Evolutionary conservation across 2,888 invertebrate genomes (phyloP), one percentile per base, ranked within the genome.

Genomic region (Drosophila infuscata): DNA sequence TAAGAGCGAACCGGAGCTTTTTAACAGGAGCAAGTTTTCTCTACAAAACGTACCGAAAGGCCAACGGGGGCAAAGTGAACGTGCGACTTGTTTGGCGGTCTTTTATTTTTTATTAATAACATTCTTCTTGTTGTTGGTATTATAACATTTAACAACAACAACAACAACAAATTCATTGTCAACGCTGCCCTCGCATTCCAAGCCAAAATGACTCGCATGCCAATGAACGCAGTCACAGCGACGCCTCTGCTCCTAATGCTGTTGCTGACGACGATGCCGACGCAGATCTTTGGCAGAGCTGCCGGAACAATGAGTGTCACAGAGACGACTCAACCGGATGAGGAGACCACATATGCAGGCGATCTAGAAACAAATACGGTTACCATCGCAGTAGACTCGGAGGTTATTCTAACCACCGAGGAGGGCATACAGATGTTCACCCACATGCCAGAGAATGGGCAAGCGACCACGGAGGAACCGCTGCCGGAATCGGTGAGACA

Each of bases 21-120:
- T 51, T 53, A 61, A 51, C 79, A 86, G 83, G 87, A 83, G 83
- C 83, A 77, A 79, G 82, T 83, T 74, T 72, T 36, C 51, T 32
- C 60, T n/a, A 48, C 36, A 15, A 53, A 25, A 57, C 63, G 49
- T 58, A 36, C 71, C 20, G 60, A 78, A 68, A 81, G 79, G 81
- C 81, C 81, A 76, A 58, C 71, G 46, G 58, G 72, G 73, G 75
- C 84, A 81, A 88, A 88, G 86, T 86, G 88, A 86, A 88, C 83
- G 88, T 80, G 61, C 65, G 63, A 74, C 79, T 79, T 56, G 79
- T 77, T 80, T 79, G 71, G 59, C 76, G 76, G 79, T 78, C 75
- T 78, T 43, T 76, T 57, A 61, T 59, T 46, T 46, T 46, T 46
- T 46, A 8, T 65, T 32, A 51, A 46, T 54, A 61, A 66, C 64